Evolutionary conservation across 2,113 vertebrate genomes (phyloP), one percentile per base, ranked within the genome.

Genomic region (Lycocorax pyrrhopterus): DNA sequence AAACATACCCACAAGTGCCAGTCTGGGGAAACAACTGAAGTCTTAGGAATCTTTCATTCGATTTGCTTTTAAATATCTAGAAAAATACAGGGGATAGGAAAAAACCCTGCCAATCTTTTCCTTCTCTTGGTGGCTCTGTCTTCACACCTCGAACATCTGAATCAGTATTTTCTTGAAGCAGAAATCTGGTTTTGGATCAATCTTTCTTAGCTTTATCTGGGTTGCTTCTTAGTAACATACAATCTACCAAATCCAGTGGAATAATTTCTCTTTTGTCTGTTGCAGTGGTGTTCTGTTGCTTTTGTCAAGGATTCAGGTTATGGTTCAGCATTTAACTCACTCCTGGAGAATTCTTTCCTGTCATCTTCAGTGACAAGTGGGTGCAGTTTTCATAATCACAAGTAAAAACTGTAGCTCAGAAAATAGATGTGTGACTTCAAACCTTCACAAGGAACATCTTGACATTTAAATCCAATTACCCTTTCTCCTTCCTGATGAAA

Each of bases 401-500:
- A 96, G 82, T 37, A 84, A 93, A 95, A 96, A 94, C 49, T 51
- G 60, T 89, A 90, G 75, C 97, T 96, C 87, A 96, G 96, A 96
- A 97, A 97, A 98, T 96, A 97, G 97, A 97, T 90, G 76, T 94
- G 95, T 96, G 95, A 93, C 95, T 97, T 97, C 92, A 90, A 94
- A 86, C 89, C 85, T 87, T 95, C 94, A 93, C 72, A 94, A 95
- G 80, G 96, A 98, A 97, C 95, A 97, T 97, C 97, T 97, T 98
- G 98, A 98, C 98, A 98, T 98, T 98, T 98, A 98, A 98, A 98
- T 98, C 98, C 97, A 98, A 98, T 98, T 98, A 98, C 97, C 97
- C 96, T 97, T 97, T 96, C 97, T 96, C 96, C 90, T 96, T 94
- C 94, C 93, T 97, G 97, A 98, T 97, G 97, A 97, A 97, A 94